Conservation (phyloP, 2,888 invertebrate genomes). For the Himalopsyche kuldschensis region DNA sequence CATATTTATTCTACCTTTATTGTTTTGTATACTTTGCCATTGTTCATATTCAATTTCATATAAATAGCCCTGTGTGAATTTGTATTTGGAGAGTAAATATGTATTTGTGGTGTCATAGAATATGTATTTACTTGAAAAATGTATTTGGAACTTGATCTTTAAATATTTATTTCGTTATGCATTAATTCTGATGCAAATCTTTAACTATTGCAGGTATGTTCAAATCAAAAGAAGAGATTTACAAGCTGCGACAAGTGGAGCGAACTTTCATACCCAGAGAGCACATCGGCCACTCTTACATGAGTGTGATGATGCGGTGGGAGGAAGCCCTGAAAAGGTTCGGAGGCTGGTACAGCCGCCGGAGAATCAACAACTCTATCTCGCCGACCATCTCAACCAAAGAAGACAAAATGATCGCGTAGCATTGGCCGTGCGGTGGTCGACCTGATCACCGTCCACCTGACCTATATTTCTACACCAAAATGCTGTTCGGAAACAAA, state of each 20-base stretch:
- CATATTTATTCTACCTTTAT: no score
- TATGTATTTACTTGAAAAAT: neutral
- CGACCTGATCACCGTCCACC: slow-evolving; percentile 19
- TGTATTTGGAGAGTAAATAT: no score
- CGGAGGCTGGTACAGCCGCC: slow-evolving; percentile 57
- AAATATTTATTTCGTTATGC: neutral
- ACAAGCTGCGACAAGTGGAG: slow-evolving; percentile 61
- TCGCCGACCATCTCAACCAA: slow-evolving; percentile 26
- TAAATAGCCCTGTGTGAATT: no score
- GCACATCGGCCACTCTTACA: slow-evolving; percentile 48
- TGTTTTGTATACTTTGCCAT: no score
- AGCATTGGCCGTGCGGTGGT: slow-evolving; percentile 20
- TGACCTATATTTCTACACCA: neutral
- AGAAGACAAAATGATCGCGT: slow-evolving; percentile 16
- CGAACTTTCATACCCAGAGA: slow-evolving; percentile 62
- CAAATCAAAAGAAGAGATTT: slow-evolving; percentile 68
- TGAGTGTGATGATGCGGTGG: slow-evolving; percentile 55
- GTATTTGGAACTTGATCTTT: neutral
- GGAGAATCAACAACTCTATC: slow-evolving; percentile 19
- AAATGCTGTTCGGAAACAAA: slow-evolving; percentile 17
- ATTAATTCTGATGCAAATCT: neutral
- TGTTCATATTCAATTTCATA: no score
- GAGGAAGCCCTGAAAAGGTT: slow-evolving; percentile 61
- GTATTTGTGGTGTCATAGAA: neutral
- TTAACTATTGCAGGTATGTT: slow-evolving; percentile 65